Evolutionary conservation across 2,888 invertebrate species (phyloP).

Genomic region (Timema cristinae): DNA sequence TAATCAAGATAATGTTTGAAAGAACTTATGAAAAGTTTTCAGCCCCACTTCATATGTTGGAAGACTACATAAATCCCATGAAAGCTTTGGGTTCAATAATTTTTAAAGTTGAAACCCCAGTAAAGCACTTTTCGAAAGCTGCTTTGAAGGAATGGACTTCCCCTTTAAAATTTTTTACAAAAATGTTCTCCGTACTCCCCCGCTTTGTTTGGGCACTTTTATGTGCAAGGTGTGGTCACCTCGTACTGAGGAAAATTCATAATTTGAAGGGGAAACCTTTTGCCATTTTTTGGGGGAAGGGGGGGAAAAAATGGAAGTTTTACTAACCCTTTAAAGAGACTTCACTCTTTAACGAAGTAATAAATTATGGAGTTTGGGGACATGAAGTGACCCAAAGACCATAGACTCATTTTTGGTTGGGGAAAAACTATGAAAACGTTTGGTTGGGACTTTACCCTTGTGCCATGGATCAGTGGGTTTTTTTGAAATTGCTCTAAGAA

Average conservation of each 20-base stretch:
- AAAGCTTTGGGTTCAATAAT: slow-evolving; percentile 26
- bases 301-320: slow-evolving; percentile 19
- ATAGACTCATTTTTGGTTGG: no score
- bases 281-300: no score
- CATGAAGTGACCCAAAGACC: no score
- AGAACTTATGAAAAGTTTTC: slow-evolving; percentile 11
- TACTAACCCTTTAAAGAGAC: slow-evolving; percentile 6
- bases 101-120: slow-evolving; percentile 25
- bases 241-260: slow-evolving; percentile 32
- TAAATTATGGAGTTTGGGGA: neutral
- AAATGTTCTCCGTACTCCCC: slow-evolving; percentile 27
- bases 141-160: slow-evolving; percentile 24
- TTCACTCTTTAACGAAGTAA: slow-evolving; percentile 19
- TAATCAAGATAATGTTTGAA: neutral
- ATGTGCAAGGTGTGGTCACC: slow-evolving; percentile 29
- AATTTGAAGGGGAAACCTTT: slow-evolving; percentile 19
- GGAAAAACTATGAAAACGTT: no score
- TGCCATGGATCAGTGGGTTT: no score
- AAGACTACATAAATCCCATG: slow-evolving; percentile 17
- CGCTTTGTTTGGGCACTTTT: slow-evolving; percentile 32
- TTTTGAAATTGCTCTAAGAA: no score
- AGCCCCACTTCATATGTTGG: slow-evolving; percentile 2
- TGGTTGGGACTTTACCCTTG: no score
- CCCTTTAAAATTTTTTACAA: slow-evolving; percentile 24
- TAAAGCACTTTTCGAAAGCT: slow-evolving; percentile 21